These are phyloP conservation scores for Cryptus armator DNA, from an alignment of 2,888 invertebrate genomes.

Conservation along the genomic window DNA sequence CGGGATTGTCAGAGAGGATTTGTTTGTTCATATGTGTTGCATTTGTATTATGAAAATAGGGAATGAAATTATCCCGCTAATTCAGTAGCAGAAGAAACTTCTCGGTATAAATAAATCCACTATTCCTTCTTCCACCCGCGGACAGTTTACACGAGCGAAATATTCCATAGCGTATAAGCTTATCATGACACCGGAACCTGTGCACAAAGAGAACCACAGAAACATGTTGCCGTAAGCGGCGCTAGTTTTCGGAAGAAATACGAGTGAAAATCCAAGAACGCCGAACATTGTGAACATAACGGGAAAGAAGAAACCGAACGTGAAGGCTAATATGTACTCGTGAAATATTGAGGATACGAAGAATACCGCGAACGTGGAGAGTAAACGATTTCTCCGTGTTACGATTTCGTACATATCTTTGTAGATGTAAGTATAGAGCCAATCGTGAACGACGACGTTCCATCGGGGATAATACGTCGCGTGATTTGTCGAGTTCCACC, in stretches of 20 bases:
- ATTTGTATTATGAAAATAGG: neutral
- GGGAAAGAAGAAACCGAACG: slow-evolving; percentile 95
- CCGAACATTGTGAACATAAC: slow-evolving; percentile 93
- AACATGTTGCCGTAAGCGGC: slow-evolving; percentile 90
- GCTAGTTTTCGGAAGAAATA: slow-evolving; percentile 86
- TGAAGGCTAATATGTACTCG: slow-evolving; percentile 93
- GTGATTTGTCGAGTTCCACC: slow-evolving; percentile 97
- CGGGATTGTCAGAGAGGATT: neutral
- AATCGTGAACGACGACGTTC: slow-evolving; percentile 98
- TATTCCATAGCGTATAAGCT: slow-evolving; percentile 95
- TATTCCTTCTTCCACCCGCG: slow-evolving; percentile 84
- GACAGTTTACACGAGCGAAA: slow-evolving; percentile 92
- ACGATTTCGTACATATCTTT: slow-evolving; percentile 87
- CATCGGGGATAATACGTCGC: slow-evolving; percentile 95
- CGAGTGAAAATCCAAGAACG: slow-evolving; percentile 88
- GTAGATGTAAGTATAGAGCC: slow-evolving; percentile 96
- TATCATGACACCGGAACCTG: slow-evolving; percentile 92
- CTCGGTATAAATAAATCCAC: slow-evolving; percentile 86
- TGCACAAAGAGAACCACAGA: slow-evolving; percentile 92
- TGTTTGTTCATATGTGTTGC: neutral
- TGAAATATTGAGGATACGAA: slow-evolving; percentile 94
- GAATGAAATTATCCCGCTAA: neutral
- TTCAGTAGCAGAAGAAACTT: slow-evolving; percentile 83
- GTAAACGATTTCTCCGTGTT: slow-evolving; percentile 82
- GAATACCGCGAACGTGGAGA: slow-evolving; percentile 88